Base-by-base conservation (phyloP, 2,113 vertebrate species). In the Pygoscelis antarcticus region DNA sequence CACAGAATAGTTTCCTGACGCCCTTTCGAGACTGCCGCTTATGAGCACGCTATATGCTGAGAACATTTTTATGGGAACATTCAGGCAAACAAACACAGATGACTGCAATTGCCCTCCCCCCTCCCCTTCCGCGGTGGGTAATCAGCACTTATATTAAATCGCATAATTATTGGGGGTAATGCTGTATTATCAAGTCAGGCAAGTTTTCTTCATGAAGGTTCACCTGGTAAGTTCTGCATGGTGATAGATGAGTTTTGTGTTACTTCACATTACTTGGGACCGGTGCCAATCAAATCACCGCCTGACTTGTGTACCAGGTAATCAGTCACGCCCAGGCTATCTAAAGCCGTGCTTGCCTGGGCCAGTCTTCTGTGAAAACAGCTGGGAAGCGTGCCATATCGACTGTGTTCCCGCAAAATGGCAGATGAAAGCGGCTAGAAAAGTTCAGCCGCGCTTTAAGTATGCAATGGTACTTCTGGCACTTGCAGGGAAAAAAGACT, bases 291-390 rank as follows among this genome's bases (percentile, higher is more conserved):
- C 92, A 83, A 97, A 94, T 89, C 93, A 74, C 78, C 6, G 38
- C 95, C 94, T 81, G 94, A 93, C 71, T 97, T 91, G 89, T 75
- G 87, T 78, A 93, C 89, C 93, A 78, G 87, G 94, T 97, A 96
- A 87, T 93, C 83, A 22, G 93, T 93, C 95, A 91, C 96, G 94
- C 94, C 96, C 94, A 96, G 81, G 38, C 89, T 91, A 91, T 94
- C 88, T 95, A 74, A 95, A 85, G 79, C 81, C 3, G 23, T 97
- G 93, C 94, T 91, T 97, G 96, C 79, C 93, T 0, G 27, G 93
- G 91, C 94, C 93, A 87, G 94, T 91, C 94, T 80, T 77, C 81
- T 88, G 40, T 86, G 82, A 88, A 91, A 91, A 91, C 91, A 95
- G 75, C 84, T 94, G 95, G 95, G 94, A 95, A 87, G 58, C 3